Percentiles rank a stretch among this genome's conserved stretches.
These are phyloP conservation scores for Microhierax caerulescens DNA, from an alignment of 2,797 vertebrate genomes.

Conservation along the genomic window DNA sequence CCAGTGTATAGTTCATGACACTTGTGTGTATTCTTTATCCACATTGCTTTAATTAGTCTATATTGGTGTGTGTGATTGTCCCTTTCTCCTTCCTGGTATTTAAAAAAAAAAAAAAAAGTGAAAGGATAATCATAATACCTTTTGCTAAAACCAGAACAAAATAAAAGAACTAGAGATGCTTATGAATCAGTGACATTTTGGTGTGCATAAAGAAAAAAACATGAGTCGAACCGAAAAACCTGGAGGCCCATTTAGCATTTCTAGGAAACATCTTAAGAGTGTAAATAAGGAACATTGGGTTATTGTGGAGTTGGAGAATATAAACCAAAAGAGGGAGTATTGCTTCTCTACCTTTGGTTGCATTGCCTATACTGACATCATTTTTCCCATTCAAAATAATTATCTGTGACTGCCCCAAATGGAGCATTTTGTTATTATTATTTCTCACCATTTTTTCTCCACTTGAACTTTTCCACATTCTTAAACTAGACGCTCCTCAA, in stretches of 20 bases:
- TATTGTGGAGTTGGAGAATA: not conserved
- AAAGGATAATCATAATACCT: not conserved
- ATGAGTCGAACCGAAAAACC: not conserved
- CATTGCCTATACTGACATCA: not conserved
- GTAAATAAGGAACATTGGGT: not conserved
- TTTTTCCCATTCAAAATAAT: not conserved
- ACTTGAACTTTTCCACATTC: not conserved
- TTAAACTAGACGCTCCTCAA: not conserved
- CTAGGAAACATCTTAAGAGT: not conserved
- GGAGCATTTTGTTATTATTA: not conserved
- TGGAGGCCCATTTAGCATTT: not conserved
- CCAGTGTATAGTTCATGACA: not conserved
- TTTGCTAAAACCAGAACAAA: not conserved
- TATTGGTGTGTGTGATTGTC: not conserved
- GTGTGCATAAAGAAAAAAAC: not conserved
- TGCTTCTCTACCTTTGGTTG: not conserved
- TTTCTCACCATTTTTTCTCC: not conserved
- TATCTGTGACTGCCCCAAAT: not conserved
- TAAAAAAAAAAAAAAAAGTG: not conserved
- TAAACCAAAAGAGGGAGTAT: not conserved
- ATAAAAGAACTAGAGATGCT: not conserved
- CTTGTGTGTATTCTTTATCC: not conserved
- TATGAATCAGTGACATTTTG: not conserved
- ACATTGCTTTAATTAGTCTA: not conserved
- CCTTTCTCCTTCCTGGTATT: not conserved